These are phyloP conservation scores for Dermochelys coriacea DNA, from an alignment of 2,797 vertebrate genomes.

Conservation along the genomic window DNA sequence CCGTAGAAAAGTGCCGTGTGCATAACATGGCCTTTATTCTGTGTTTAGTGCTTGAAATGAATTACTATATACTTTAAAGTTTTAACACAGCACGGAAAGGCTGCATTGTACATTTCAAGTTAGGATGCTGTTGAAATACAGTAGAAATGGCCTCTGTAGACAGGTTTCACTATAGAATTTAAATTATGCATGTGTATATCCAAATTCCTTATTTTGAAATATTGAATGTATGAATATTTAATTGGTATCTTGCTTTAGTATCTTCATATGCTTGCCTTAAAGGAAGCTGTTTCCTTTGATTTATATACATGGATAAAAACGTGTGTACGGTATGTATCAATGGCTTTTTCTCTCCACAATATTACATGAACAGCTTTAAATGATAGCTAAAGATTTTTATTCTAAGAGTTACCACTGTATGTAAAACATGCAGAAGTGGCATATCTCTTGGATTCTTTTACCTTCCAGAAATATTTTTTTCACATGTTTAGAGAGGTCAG, in stretches of 20 bases:
- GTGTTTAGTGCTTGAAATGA: constrained; percentile 69
- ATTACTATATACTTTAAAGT: constrained; percentile 71
- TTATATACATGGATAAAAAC: constrained; percentile 80
- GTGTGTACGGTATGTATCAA: constrained; percentile 72
- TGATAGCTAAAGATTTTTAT: constrained; percentile 68
- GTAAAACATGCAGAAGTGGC: constrained; percentile 35
- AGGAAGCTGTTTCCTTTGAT: constrained; percentile 82
- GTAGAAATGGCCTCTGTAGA: constrained; percentile 80
- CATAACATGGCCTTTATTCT: constrained; percentile 58
- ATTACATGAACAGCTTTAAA: constrained; percentile 71
- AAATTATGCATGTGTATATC: constrained; percentile 81
- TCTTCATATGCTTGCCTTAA: constrained; percentile 81
- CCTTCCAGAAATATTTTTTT: constrained; percentile 63
- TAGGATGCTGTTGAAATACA: constrained; percentile 76
- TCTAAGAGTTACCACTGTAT: constrained; percentile 64
- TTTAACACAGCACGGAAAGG: constrained; percentile 66
- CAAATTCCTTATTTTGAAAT: constrained; percentile 84
- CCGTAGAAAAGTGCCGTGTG: constrained; percentile 34
- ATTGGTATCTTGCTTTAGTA: constrained; percentile 80
- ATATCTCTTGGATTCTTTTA: constrained; percentile 57
- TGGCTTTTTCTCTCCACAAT: constrained; percentile 66
- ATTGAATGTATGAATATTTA: constrained; percentile 84
- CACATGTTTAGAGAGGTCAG: constrained; percentile 50
- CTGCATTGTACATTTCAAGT: constrained; percentile 74
- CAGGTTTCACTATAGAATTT: constrained; percentile 82